A percentile compares a stretch with the other conserved stretches of the same genome.
phyloP scores from a whole-genome alignment of 2,797 vertebrate species.

The Darevskia nairensis region DNA sequence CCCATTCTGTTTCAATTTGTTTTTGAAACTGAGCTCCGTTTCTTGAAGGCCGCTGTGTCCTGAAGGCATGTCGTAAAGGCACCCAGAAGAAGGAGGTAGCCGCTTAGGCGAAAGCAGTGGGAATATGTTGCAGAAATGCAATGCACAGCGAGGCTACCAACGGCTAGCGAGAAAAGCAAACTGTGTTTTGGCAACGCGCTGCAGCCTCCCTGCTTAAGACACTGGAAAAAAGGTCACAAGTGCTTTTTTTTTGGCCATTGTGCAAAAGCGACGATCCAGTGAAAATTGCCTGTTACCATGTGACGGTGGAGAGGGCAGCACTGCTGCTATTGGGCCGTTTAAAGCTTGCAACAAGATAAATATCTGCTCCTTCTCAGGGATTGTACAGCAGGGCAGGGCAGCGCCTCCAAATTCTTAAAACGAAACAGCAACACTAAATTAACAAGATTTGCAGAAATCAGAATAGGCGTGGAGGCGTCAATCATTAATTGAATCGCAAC shows the following conservation, averaged over 20 bases:
- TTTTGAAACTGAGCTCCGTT: fast-evolving
- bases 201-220: neutral
- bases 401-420: neutral
- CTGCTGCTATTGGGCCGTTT: neutral
- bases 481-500: neutral
- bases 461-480: neutral
- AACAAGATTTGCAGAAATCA: neutral
- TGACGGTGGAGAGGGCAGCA: neutral
- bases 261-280: neutral
- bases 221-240: neutral
- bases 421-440: neutral
- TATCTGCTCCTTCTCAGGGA: neutral
- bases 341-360: neutral
- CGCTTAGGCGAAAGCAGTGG: neutral
- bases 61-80: neutral
- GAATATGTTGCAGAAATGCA: neutral
- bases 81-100: neutral
- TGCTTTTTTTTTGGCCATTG: neutral
- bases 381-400: neutral
- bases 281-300: neutral
- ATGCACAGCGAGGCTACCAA: too few relatives aligned
- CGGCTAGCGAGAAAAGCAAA: neutral
- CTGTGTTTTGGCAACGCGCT: too few relatives aligned
- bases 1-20: neutral
- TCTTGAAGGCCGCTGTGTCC: neutral